phyloP scores from a whole-genome alignment of 1,140 invertebrate genomes.

The Drosophila funebris region DNA sequence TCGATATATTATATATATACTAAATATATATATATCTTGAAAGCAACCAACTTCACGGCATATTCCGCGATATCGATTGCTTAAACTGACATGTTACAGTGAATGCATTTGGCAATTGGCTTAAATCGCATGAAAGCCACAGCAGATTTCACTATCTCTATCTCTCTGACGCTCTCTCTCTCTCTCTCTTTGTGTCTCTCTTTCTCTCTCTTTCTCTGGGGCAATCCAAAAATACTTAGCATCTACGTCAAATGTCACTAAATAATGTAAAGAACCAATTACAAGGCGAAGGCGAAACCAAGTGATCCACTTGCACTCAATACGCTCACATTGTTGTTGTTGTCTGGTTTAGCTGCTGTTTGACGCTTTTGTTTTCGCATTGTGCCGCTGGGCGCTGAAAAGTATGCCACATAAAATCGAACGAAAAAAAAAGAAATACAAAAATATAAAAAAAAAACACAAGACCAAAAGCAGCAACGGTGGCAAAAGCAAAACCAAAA shows the following conservation, averaged over 20 bases:
- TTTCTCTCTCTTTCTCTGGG: background rate
- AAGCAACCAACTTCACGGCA: too few species aligned
- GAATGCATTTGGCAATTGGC: conserved; percentile 9
- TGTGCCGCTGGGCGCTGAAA: conserved; percentile 36
- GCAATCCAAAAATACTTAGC: conserved; percentile 52
- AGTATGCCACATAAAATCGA: conserved; percentile 56
- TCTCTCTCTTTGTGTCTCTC: background rate
- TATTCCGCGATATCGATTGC: too few species aligned
- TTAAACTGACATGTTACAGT: background rate
- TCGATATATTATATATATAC: too few species aligned
- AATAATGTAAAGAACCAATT: conserved; percentile 53
- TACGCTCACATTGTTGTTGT: conserved; percentile 7
- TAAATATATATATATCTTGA: too few species aligned
- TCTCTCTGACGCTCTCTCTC: background rate
- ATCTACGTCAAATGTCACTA: conserved; percentile 48
- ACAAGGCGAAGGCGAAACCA: conserved; percentile 33
- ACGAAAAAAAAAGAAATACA: background rate
- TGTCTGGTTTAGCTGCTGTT: conserved; percentile 4
- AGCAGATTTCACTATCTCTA: background rate
- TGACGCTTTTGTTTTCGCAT: conserved; percentile 28
- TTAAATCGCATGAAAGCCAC: conserved; percentile 6
- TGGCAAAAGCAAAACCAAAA: conserved; percentile 44
- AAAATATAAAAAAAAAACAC: background rate
- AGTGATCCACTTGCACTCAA: conserved; percentile 49
- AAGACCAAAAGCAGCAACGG: conserved; percentile 15